Conservation (phyloP, 2,888 invertebrate genomes). For the Parascotia fuliginaria region DNA sequence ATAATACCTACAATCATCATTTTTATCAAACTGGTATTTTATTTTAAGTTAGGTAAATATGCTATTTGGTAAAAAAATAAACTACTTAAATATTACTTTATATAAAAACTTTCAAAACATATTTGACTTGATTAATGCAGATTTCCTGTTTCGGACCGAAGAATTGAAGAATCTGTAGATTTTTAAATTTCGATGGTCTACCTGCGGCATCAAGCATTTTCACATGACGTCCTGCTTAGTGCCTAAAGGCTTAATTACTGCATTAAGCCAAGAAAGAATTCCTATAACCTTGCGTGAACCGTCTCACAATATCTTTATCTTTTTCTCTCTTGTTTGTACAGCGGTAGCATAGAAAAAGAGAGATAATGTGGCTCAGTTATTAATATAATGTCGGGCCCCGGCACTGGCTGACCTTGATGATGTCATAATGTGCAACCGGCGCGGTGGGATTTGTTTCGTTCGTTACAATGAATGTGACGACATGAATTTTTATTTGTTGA, state of each 20-base stretch:
- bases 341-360: constrained; percentile 24
- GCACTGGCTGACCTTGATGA: constrained; percentile 76
- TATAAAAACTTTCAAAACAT: too few relatives aligned
- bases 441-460: constrained; percentile 58
- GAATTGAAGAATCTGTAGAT: neutral
- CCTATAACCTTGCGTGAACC: constrained; percentile 30
- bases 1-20: neutral
- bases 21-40: too few relatives aligned
- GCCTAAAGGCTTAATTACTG: constrained; percentile 43
- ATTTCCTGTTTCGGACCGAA: too few relatives aligned
- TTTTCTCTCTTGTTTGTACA: constrained; percentile 18
- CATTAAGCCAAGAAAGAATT: constrained; percentile 39
- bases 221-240: constrained; percentile 35
- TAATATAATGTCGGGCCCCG: constrained; percentile 46
- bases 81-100: too few relatives aligned
- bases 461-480: constrained; percentile 15
- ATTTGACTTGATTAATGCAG: too few relatives aligned
- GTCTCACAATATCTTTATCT: constrained; percentile 18
- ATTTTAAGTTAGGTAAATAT: too few relatives aligned
- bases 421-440: constrained; percentile 65
- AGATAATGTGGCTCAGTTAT: constrained; percentile 33
- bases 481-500: constrained; percentile 45
- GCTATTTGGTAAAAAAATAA: too few relatives aligned
- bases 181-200: neutral
- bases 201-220: neutral